These are phyloP conservation scores for Chlorops oryzae DNA, from an alignment of 1,140 invertebrate genomes.

Conservation along the genomic window DNA sequence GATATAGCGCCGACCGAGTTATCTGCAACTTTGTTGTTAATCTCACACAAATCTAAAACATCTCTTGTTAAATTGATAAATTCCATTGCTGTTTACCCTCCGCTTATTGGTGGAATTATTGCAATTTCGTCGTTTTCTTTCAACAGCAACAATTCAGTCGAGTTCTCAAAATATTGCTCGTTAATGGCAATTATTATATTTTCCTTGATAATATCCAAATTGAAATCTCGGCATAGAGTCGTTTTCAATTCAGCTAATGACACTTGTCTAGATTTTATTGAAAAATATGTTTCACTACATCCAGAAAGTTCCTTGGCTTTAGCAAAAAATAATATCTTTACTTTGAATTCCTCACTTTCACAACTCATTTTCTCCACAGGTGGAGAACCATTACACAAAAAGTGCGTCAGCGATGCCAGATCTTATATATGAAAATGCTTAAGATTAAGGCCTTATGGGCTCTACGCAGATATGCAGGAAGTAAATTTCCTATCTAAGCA, in stretches of 20 bases:
- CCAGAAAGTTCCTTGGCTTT: constrained; percentile 76
- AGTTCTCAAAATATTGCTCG: constrained; percentile 62
- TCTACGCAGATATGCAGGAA: too few relatives aligned
- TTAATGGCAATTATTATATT: constrained; percentile 75
- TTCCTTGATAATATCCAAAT: constrained; percentile 61
- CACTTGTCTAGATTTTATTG: constrained; percentile 51
- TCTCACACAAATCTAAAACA: constrained; percentile 62
- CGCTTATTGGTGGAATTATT: constrained; percentile 81
- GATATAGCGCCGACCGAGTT: constrained; percentile 80
- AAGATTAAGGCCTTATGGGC: too few relatives aligned
- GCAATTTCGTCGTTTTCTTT: constrained; percentile 68
- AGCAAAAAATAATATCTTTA: constrained; percentile 79
- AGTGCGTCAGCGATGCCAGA: too few relatives aligned
- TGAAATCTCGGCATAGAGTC: constrained; percentile 57
- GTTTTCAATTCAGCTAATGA: constrained; percentile 52
- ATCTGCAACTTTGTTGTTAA: constrained; percentile 61
- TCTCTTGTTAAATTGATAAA: constrained; percentile 62
- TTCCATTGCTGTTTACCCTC: constrained; percentile 63
- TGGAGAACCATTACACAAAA: too few relatives aligned
- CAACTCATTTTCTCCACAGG: too few relatives aligned
- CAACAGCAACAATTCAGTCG: constrained; percentile 53
- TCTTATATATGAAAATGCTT: too few relatives aligned
- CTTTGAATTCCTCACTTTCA: too few relatives aligned
- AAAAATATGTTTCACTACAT: constrained; percentile 51
- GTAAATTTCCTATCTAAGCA: too few relatives aligned